Base-by-base conservation (phyloP, 2,888 invertebrate genomes). In the Caenorhabditis afra region DNA sequence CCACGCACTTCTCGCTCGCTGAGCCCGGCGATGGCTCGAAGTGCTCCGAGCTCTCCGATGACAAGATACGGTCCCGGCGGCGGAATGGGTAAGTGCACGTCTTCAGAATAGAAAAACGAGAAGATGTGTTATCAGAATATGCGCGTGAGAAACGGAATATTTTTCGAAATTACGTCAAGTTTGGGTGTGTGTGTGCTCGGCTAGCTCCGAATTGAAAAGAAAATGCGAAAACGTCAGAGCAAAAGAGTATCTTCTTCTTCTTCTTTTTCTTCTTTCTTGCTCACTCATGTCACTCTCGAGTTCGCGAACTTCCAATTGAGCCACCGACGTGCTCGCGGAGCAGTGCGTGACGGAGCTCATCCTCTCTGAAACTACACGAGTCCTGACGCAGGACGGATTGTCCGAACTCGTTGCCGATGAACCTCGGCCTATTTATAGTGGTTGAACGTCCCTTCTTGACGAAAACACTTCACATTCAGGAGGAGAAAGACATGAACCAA, bases 1-100 rank as follows among this genome's bases (percentile, higher is more conserved):
- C 86, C 86, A 23, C 77, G 85, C 16, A 79, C 71, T 10, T 82
- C 86, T n/a, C 79, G 86, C 10, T 86, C 86, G 12, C 50, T 86
- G 67, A 84, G 83, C 49, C 85, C 85, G n/a, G 71, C 79, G 14
- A 61, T 71, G 55, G 79, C 74, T 8, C 45, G 81, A 64, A 79
- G 82, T 65, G 78, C 81, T 39, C 71, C 80, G 41, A 77, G 67
- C 23, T 75, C 78, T 23, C 79, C 81, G 23, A 81, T 76, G 76
- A 50, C 79, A 1, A 44, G 67, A 57, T 71, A 62, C 23, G 52
- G 79, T 50, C 73, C 79, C 4, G 7, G 29, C 29, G 29, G 29
- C 29, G 70, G 64, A 50, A 59, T 65, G 49, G 70, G 65, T 70
- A 37, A 74, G 74, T 53, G 16, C 10, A 10, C 39, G 20, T 35